These are phyloP conservation scores for Pinctada fucata DNA, from an alignment of 2,888 invertebrate genomes.

Conservation along the genomic window DNA sequence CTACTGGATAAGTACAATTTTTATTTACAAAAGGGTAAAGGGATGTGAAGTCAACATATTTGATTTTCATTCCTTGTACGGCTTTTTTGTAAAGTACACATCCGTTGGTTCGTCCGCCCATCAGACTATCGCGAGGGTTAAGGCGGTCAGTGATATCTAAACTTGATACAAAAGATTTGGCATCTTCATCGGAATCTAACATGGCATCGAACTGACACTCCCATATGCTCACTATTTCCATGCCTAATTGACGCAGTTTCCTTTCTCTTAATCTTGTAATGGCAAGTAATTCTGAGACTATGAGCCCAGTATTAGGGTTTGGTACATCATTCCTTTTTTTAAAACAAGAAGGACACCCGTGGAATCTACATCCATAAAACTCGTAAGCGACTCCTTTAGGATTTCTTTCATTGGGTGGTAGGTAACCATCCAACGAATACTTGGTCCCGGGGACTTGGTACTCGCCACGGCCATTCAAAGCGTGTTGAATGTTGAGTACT, in stretches of 20 bases:
- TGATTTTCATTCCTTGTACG: constrained; percentile 33
- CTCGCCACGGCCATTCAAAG: neutral
- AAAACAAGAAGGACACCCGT: constrained; percentile 14
- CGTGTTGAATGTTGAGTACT: constrained; percentile 1
- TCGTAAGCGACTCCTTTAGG: constrained; percentile 7
- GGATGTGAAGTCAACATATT: constrained; percentile 51
- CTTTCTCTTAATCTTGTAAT: no score
- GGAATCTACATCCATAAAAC: constrained; percentile 9
- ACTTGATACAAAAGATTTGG: constrained; percentile 3
- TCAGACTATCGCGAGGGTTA: constrained; percentile 3
- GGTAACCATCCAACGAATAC: neutral
- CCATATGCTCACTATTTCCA: constrained; percentile 9
- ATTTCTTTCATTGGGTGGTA: neutral
- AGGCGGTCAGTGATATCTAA: constrained; percentile 4
- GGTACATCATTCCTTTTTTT: neutral
- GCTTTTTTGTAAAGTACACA: neutral
- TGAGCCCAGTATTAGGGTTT: no score
- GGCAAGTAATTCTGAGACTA: no score
- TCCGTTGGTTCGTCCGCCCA: neutral
- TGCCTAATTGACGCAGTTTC: neutral
- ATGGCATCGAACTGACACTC: constrained; percentile 9
- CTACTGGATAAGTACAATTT: constrained; percentile 53
- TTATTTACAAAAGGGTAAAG: constrained; percentile 46
- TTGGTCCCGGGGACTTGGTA: constrained; percentile 14
- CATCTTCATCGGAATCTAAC: neutral